phyloP scores from a whole-genome alignment of 2,113 vertebrate species.

The Pantherophis guttatus region DNA sequence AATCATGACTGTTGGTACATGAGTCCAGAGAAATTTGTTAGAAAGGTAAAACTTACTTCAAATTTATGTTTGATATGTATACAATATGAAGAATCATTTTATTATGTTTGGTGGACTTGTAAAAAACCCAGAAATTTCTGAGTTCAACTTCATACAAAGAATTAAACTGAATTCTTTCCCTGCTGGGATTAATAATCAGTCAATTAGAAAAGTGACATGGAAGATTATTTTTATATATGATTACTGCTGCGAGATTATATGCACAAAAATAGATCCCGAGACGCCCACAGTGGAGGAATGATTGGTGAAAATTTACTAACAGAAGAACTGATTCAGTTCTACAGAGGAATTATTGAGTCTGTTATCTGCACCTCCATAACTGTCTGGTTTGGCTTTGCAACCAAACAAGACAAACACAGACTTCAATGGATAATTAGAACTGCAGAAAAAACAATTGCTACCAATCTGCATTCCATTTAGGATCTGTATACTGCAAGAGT shows the following conservation, averaged over 20 bases:
- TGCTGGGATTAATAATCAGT: background rate
- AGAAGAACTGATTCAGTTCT: no score
- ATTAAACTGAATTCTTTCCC: background rate
- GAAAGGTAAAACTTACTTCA: background rate
- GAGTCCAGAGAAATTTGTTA: background rate
- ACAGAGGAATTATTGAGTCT: no score
- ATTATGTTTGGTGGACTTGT: background rate
- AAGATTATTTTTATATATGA: background rate
- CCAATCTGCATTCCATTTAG: no score
- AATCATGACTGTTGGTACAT: background rate
- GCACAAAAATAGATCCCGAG: background rate
- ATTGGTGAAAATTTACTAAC: background rate
- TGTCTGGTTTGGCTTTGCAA: no score
- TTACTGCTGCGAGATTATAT: background rate
- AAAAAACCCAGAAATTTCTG: background rate
- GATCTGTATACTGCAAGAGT: no score
- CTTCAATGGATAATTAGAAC: no score
- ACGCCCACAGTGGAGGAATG: background rate
- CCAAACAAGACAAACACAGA: no score
- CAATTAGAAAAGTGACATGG: background rate
- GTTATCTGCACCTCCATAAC: no score
- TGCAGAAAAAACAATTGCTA: no score
- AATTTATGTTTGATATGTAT: background rate
- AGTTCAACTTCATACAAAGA: background rate
- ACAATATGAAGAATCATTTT: background rate